Evolutionary conservation across 2,888 invertebrate species (phyloP).

Genomic region (Stratiomys singularior): DNA sequence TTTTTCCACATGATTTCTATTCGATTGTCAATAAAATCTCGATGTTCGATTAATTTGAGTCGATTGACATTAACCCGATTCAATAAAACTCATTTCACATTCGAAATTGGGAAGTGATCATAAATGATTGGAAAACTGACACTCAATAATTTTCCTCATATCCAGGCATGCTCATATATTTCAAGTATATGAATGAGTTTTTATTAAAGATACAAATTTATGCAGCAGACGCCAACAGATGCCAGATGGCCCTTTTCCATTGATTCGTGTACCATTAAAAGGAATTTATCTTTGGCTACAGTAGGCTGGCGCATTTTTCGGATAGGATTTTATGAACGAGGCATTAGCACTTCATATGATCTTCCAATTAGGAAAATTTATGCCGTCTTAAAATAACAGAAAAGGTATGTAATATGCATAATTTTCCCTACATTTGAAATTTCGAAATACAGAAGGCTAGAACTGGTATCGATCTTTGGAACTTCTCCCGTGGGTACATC

Average conservation of each 20-base stretch:
- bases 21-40: slow-evolving; percentile 18
- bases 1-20: slow-evolving; percentile 4
- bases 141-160: slow-evolving; percentile 2
- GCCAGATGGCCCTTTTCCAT: slow-evolving; percentile 25
- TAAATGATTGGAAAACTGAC: slow-evolving; percentile 4
- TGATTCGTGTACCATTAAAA: background rate
- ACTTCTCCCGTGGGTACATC: no score
- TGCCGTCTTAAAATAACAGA: no score
- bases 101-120: background rate
- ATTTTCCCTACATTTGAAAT: no score
- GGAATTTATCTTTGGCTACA: background rate
- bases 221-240: slow-evolving; percentile 24
- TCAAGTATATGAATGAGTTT: no score
- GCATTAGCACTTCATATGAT: background rate
- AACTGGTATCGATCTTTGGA: no score
- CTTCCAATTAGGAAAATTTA: no score
- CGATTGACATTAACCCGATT: slow-evolving; percentile 26
- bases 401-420: no score
- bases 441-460: no score
- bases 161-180: background rate
- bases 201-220: background rate
- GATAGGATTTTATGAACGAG: background rate
- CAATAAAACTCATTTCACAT: background rate
- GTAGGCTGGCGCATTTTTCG: background rate
- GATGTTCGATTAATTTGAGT: slow-evolving; percentile 8